Conservation (phyloP, 2,113 vertebrate genomes). For the Cebus imitator region DNA sequence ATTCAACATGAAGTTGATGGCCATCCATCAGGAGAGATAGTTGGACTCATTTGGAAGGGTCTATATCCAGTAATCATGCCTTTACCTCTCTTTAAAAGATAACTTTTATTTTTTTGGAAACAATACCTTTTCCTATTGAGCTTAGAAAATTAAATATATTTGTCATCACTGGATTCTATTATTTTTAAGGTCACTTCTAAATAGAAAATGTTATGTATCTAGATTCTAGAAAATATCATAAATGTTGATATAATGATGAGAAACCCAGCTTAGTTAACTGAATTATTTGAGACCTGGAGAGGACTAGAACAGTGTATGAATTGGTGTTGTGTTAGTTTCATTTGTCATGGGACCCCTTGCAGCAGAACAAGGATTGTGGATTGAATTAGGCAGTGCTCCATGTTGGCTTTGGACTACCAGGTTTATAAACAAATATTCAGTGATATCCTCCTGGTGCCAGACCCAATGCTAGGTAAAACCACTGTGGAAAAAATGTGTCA, state of each 20-base stretch:
- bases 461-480: background rate
- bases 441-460: background rate
- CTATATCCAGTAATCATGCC: background rate
- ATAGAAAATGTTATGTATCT: background rate
- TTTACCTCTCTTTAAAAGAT: background rate
- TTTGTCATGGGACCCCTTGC: background rate
- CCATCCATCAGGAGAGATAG: background rate
- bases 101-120: background rate
- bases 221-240: background rate
- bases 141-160: background rate
- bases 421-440: slow-evolving; percentile 28
- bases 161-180: background rate
- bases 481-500: slow-evolving; percentile 33
- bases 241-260: background rate
- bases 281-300: background rate
- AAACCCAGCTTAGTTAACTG: background rate
- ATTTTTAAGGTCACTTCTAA: background rate
- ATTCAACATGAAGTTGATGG: background rate
- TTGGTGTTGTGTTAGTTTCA: background rate
- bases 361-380: background rate
- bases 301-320: background rate
- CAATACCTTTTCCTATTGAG: background rate
- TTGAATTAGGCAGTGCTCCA: background rate
- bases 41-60: background rate
- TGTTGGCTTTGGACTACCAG: background rate